Conservation (phyloP, 2,113 vertebrate species). For the Meriones unguiculatus region DNA sequence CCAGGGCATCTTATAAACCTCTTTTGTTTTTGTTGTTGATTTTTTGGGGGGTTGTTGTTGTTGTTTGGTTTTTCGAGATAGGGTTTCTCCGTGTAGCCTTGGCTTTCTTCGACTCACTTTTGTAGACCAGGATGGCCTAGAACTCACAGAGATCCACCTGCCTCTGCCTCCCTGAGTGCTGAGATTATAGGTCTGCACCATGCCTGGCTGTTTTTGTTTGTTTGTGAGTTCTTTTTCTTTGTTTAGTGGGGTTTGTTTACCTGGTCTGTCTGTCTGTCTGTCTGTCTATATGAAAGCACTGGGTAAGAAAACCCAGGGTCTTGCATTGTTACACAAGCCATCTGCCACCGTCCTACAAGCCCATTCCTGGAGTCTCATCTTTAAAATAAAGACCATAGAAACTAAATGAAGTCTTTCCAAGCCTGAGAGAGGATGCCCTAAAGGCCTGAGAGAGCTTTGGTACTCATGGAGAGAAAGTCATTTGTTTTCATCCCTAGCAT, state of each 20-base stretch:
- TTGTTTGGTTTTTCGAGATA: no score
- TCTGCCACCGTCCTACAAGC: not conserved
- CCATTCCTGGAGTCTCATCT: not conserved
- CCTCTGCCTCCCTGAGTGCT: no score
- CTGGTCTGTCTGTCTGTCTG: not conserved
- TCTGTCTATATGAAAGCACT: not conserved
- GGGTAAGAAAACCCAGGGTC: not conserved
- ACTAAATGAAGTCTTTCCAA: not conserved
- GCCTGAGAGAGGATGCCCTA: not conserved
- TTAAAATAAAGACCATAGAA: constrained; percentile 7
- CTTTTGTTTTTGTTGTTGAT: not conserved
- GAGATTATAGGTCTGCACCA: no score
- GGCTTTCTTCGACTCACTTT: no score
- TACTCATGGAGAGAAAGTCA: not conserved
- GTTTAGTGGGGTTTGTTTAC: not conserved
- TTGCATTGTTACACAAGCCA: not conserved
- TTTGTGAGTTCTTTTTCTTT: not conserved
- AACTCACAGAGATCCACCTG: no score
- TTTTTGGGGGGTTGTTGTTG: no score
- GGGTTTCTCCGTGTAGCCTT: no score
- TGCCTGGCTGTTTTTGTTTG: not conserved
- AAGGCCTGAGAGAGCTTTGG: not conserved
- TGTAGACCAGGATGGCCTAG: no score
- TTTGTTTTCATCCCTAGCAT: not conserved
- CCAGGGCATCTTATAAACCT: not conserved